These are phyloP conservation scores for Benthosema pterotum DNA, from an alignment of 2,797 vertebrate species.

Conservation along the genomic window DNA sequence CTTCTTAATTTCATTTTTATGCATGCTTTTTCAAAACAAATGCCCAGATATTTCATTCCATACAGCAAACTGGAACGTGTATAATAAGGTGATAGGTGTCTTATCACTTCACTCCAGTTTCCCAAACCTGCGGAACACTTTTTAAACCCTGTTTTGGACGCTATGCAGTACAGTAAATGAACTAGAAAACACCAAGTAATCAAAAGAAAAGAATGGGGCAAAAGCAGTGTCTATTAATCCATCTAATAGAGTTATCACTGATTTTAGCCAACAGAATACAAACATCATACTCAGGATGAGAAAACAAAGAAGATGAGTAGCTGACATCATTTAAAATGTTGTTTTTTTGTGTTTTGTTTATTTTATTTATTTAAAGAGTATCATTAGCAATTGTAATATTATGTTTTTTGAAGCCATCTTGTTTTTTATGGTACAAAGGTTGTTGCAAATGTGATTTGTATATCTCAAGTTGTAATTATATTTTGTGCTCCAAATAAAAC, in stretches of 20 bases:
- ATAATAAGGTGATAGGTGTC: slow-evolving; percentile 33
- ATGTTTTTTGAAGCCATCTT: slow-evolving; percentile 65
- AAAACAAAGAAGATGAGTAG: slow-evolving; percentile 61
- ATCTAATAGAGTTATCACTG: slow-evolving; percentile 33
- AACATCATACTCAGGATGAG: slow-evolving; percentile 69
- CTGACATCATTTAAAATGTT: slow-evolving; percentile 54
- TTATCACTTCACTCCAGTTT: slow-evolving; percentile 50
- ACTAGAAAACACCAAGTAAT: slow-evolving; percentile 68
- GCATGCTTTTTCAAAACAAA: slow-evolving; percentile 71
- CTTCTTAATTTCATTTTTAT: slow-evolving; percentile 69
- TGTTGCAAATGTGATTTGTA: slow-evolving; percentile 78
- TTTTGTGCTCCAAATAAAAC: slow-evolving; percentile 83
- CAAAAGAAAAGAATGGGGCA: slow-evolving; percentile 41
- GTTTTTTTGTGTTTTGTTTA: slow-evolving; percentile 66
- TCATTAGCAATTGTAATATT: slow-evolving; percentile 71
- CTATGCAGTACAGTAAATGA: slow-evolving; percentile 71
- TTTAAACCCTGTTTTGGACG: slow-evolving; percentile 48
- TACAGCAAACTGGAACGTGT: slow-evolving; percentile 47
- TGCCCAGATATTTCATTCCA: slow-evolving; percentile 59
- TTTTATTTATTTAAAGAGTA: slow-evolving; percentile 76
- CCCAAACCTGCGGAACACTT: slow-evolving; percentile 38
- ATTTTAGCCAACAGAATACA: slow-evolving; percentile 50
- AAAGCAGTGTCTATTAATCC: slow-evolving; percentile 42
- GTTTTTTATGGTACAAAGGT: slow-evolving; percentile 66
- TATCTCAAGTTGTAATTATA: slow-evolving; percentile 80